Evolutionary conservation across 1,140 invertebrate species (phyloP), one percentile per base, ranked within the genome.

Genomic region (Lethrus apterus): DNA sequence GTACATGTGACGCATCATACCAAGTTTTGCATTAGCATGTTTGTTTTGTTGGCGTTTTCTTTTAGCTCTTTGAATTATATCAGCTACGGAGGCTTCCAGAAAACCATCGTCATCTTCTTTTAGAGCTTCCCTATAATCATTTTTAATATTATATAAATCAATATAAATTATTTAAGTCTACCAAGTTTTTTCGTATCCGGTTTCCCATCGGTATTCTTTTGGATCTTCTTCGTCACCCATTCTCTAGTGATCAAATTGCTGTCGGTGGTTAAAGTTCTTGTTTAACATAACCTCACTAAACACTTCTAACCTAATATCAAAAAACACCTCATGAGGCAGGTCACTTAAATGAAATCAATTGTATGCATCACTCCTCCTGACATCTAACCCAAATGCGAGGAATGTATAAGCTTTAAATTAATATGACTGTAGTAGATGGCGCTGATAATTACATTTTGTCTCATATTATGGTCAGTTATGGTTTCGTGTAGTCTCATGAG

Each of bases 131-230:
- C 92, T 95, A 30, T 8, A 45, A 2, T 15, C 3, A 5, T 23
- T 7, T 44, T 44, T 13, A 33, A 15, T n/a, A 38, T n/a, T 26
- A 30, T 30, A 18, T 18, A 5, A 21, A 21, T 32, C 21, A 1
- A 49, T 34, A 31, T 38, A 29, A 19, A 38, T 21, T 44, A 53
- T 46, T 48, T 46, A 46, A 42, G 66, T 62, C 72, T 73, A 89
- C 91, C 91, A 94, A 62, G 90, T 93, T 70, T 92, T 93, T 68
- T 98, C 93, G 71, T 97, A 98, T 59, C 93, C 93, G 30, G 88
- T 93, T 67, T 97, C 93, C 93, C 93, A 97, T 15, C 91, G 78
- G 65, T 97, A 97, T 62, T 93, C 91, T 61, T 93, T 92, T 30
- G 81, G 78, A 62, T 92, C 89, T 30, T 90, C 88, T 40, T 92